These are phyloP conservation scores for Choristoneura rosaceana DNA, from an alignment of 2,888 invertebrate species.

Conservation along the genomic window DNA sequence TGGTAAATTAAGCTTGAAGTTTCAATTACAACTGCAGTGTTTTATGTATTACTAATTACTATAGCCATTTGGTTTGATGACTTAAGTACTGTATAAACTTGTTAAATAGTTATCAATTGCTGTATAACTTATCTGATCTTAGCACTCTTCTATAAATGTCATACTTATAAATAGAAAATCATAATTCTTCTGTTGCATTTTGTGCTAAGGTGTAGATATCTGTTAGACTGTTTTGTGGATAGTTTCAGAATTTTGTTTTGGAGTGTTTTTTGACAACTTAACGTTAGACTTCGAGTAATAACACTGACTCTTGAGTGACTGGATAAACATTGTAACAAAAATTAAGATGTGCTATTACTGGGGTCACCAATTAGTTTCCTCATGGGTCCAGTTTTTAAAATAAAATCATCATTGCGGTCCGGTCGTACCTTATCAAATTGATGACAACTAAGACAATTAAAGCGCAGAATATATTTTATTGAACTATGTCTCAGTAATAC, in stretches of 20 bases:
- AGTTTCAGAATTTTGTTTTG: slow-evolving; percentile 61
- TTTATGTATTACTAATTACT: slow-evolving; percentile 32
- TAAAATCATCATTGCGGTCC: no score
- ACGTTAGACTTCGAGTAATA: slow-evolving; percentile 66
- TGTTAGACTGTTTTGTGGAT: slow-evolving; percentile 51
- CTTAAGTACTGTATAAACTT: slow-evolving; percentile 56
- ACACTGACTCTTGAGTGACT: slow-evolving; percentile 68
- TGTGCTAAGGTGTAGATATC: slow-evolving; percentile 71
- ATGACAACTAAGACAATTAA: no score
- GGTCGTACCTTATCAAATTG: no score
- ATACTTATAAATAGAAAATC: slow-evolving; percentile 33
- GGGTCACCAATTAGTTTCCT: no score
- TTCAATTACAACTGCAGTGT: slow-evolving; percentile 42
- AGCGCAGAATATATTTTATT: no score
- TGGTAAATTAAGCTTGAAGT: slow-evolving; percentile 65
- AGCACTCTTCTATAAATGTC: slow-evolving; percentile 56
- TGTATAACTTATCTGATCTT: slow-evolving; percentile 69
- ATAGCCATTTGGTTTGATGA: slow-evolving; percentile 45
- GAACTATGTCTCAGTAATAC: no score
- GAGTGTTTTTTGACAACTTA: slow-evolving; percentile 75
- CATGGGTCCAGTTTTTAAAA: no score
- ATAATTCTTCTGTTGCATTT: slow-evolving; percentile 54
- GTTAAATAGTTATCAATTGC: slow-evolving; percentile 48
- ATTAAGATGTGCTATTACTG: neutral
- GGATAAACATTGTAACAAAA: slow-evolving; percentile 62